Base-by-base conservation (phyloP, 2,113 vertebrate species). In the Alligator sinensis region DNA sequence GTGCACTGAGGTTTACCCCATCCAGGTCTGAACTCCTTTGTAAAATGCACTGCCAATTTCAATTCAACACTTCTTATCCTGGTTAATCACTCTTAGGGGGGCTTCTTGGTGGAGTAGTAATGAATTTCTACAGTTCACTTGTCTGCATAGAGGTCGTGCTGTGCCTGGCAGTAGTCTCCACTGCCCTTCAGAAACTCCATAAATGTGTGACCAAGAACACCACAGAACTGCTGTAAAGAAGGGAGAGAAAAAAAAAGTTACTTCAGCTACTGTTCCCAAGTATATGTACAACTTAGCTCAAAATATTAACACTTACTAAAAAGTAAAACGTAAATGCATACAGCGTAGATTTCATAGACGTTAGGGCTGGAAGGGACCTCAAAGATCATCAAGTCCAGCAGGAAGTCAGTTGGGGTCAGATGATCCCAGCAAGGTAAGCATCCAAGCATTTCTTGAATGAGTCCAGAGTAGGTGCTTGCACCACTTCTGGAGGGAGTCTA, bases 161-260 rank as follows among this genome's bases (percentile, higher is more conserved):
- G 99, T 98, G 99, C 99, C 99, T 99, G 99, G 99, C 99, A 99
- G 99, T 99, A 99, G 98, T 99, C 99, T 98, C 99, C 99, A 99
- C 99, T 99, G 99, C 99, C 99, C 99, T 99, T 99, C 99, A 99
- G 99, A 99, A 99, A 99, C 99, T 99, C 99, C 99, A 99, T 99
- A 99, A 99, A 99, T 99, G 99, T 99, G 99, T 99, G 99, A 99
- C 99, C 99, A 98, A 99, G 99, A 99, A 99, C 99, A 99, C 99
- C 99, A 99, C 99, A 99, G 99, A 99, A 99, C 99, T 99, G 99
- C 99, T 99, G 99, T 97, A 98, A 95, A 97, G 93, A 97, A 87
- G 80, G 4, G 4, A 15, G 3, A 1, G 3, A 14, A 1, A 12
- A 74, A 11, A 15, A 74, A 57, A 58, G 2, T 8, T 63, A 58